phyloP scores from a whole-genome alignment of 2,113 vertebrate species.

The Australoheros scitulus region DNA sequence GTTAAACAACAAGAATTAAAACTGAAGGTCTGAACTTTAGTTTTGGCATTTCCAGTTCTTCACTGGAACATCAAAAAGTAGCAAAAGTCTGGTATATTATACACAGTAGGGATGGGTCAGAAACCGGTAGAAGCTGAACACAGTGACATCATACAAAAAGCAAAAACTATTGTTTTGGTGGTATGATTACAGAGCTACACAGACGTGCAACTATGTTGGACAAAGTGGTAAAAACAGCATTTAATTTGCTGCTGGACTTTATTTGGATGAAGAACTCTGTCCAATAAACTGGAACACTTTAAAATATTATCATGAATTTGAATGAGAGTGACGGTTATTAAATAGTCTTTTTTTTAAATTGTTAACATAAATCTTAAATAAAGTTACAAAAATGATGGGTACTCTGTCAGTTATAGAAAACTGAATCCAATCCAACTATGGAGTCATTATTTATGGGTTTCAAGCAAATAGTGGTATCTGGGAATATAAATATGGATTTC shows the following conservation, averaged over 20 bases:
- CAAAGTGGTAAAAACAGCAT: not conserved
- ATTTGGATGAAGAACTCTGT: too few species aligned
- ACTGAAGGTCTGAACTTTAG: not conserved
- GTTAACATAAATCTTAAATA: not conserved
- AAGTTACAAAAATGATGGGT: not conserved
- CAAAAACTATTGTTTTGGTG: too few species aligned
- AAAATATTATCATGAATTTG: not conserved
- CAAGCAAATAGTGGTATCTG: not conserved
- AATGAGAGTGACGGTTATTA: not conserved
- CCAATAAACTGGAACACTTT: not conserved
- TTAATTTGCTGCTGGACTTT: not conserved
- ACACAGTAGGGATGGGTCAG: not conserved
- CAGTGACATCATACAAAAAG: not conserved
- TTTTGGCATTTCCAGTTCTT: too few species aligned
- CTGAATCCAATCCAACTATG: not conserved
- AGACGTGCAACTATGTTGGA: not conserved
- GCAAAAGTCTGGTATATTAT: not conserved
- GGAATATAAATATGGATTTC: not conserved
- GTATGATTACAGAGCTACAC: not conserved
- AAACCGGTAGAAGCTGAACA: not conserved
- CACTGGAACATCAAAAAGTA: not conserved
- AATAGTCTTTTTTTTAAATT: rapidly evolving
- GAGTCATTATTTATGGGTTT: not conserved
- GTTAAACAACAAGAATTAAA: not conserved
- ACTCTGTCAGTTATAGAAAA: not conserved